These are phyloP conservation scores for Gambelia wislizenii DNA, from an alignment of 2,797 vertebrate species.

Conservation along the genomic window DNA sequence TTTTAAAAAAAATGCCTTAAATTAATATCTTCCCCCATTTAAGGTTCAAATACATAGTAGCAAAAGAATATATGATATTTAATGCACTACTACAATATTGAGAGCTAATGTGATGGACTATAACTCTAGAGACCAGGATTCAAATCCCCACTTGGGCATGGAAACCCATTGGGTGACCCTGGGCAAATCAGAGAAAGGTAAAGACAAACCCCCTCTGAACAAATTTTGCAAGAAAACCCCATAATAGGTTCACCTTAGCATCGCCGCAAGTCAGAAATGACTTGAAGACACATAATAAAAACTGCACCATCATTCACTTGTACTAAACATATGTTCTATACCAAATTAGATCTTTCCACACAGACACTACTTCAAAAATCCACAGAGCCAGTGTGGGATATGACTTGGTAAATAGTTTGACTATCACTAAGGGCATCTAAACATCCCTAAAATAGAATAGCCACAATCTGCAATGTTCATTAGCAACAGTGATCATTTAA, in stretches of 20 bases:
- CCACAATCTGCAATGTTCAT: neutral
- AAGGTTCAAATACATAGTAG: neutral
- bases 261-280: no score
- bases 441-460: constrained; percentile 7
- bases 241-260: no score
- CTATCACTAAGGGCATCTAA: neutral
- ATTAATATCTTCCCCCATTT: neutral
- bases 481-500: neutral
- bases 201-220: no score
- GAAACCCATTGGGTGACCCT: no score
- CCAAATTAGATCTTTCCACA: neutral
- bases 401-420: neutral
- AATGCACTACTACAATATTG: neutral
- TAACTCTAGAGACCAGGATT: no score
- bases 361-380: neutral
- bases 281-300: no score
- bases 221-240: no score
- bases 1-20: neutral
- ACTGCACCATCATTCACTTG: neutral
- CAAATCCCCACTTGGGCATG: no score
- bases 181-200: no score
- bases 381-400: neutral
- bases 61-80: neutral
- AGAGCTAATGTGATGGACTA: no score
- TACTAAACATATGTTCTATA: neutral